Base-by-base conservation (phyloP, 2,797 vertebrate genomes). In the Aplochiton taeniatus region DNA sequence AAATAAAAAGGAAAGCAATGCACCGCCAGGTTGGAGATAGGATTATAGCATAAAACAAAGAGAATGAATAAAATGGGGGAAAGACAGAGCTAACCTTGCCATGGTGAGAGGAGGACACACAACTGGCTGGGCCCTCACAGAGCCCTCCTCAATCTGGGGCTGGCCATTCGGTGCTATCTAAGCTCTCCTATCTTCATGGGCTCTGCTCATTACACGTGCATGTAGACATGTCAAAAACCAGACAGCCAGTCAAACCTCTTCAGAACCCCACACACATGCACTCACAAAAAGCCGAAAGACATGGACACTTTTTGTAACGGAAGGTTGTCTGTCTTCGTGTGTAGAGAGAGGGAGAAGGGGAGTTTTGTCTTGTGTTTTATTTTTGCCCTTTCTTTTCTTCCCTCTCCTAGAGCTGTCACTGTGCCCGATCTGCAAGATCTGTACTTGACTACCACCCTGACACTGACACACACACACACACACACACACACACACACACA, bases 81-180 rank as follows among this genome's bases (percentile, higher is more conserved):
- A 31, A 31, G 17, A 20, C 18, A 13, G 4, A 31, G 31, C 16
- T 9, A 41, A 16, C 16, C 9, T 31, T 14, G 55, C 20, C 14
- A 69, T 46, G 73, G 42, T 70, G 61, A 70, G 46, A 74, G 65
- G 43, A 45, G 68, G 62, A 70, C 58, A 77, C 54, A 20, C 63
- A 55, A 73, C 73, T 72, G 68, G 63, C 77, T 75, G 50, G 72
- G 66, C 74, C 76, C 78, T 76, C 70, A 68, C 59, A 83, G 43
- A 46, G 18, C 58, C 12, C n/a, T 45, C 11, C 11, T 46, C 44
- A 43, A 43, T 59, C 44, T 47, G 58, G 46, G 58, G 47, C 47
- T 57, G 42, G 47, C 52, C n/a, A 60, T 54, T 62, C 13, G 73
- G 58, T 49, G 16, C 12, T 0, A 46, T 13, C 57, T 66, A 58